phyloP scores from a whole-genome alignment of 2,888 invertebrate species.

The Molanna angustata region DNA sequence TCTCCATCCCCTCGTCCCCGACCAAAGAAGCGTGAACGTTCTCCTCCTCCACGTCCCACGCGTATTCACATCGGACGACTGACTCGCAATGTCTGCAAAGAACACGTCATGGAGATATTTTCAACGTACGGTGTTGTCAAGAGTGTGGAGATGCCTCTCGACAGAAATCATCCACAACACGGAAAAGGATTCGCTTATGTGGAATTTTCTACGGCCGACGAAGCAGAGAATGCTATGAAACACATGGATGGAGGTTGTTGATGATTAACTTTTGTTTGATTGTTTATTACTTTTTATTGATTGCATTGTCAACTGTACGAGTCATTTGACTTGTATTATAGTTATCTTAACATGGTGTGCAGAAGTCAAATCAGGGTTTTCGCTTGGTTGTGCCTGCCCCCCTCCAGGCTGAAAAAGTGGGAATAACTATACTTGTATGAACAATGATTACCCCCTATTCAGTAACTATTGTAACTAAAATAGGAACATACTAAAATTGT shows the following conservation, averaged over 20 bases:
- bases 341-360: too few species aligned
- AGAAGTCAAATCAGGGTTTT: too few species aligned
- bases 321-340: too few species aligned
- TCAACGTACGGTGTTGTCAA: constrained; percentile 85
- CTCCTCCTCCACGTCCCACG: constrained; percentile 86
- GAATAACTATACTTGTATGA: too few species aligned
- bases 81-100: constrained; percentile 88
- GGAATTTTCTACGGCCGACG: constrained; percentile 89
- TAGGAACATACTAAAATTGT: too few species aligned
- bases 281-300: too few species aligned
- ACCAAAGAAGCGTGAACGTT: constrained; percentile 72
- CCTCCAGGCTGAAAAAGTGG: too few species aligned
- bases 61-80: constrained; percentile 93
- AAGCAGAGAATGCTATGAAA: constrained; percentile 98
- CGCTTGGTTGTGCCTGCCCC: too few species aligned
- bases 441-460: too few species aligned
- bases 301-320: too few species aligned
- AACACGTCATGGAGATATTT: constrained; percentile 89
- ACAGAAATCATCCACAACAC: constrained; percentile 82
- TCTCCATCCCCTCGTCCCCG: constrained; percentile 57
- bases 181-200: constrained; percentile 95
- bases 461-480: too few species aligned
- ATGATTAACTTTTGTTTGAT: too few species aligned
- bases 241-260: constrained; percentile 93
- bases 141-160: constrained; percentile 84